Percentiles rank a stretch among this genome's conserved stretches.
phyloP scores from a whole-genome alignment of 2,888 invertebrate species.

The Dexiosoma caninum region DNA sequence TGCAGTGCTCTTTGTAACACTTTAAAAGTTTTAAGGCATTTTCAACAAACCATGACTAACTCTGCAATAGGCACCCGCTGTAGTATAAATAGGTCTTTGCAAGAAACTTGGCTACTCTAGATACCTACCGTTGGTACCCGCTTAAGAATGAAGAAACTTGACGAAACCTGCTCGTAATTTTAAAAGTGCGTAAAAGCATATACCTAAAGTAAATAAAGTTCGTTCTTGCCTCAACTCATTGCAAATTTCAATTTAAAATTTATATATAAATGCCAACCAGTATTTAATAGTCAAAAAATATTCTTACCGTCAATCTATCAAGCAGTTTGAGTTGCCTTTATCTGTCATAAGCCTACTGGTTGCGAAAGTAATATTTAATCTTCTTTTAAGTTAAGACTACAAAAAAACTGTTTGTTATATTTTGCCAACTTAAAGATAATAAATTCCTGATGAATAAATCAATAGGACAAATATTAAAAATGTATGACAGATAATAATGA shows the following conservation, averaged over 20 bases:
- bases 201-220: too few relatives aligned
- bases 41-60: not conserved
- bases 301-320: not conserved
- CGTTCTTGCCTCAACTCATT: too few relatives aligned
- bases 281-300: too few relatives aligned
- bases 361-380: not conserved
- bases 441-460: constrained; percentile 7
- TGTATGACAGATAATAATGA: not conserved
- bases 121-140: too few relatives aligned
- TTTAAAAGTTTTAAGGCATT: not conserved
- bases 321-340: constrained; percentile 3
- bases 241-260: too few relatives aligned
- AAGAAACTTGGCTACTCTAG: too few relatives aligned
- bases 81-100: too few relatives aligned
- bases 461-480: not conserved
- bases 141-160: too few relatives aligned
- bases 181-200: too few relatives aligned
- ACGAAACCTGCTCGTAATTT: too few relatives aligned
- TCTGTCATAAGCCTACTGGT: constrained; percentile 33
- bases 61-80: too few relatives aligned
- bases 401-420: constrained; percentile 22
- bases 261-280: too few relatives aligned
- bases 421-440: not conserved
- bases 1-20: not conserved
- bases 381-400: not conserved